Base-by-base conservation (phyloP, 92 coral and sea anemone genomes). In the Porites cylindrica region DNA sequence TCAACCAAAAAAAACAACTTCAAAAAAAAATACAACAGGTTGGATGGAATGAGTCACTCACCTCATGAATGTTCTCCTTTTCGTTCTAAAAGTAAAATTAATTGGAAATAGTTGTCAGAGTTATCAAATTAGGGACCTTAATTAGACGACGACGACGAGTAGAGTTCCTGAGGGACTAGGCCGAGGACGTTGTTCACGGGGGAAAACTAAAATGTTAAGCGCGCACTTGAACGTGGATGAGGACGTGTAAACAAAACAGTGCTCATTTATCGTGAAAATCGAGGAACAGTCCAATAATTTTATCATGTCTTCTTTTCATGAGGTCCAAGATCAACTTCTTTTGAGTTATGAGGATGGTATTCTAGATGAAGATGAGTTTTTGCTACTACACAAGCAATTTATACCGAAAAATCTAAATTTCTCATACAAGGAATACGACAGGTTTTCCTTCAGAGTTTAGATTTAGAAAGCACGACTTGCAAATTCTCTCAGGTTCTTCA, bases 121-220 rank as follows among this genome's bases (percentile, higher is more conserved):
- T 38, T 38, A 6, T 38, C 32, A 19, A 7, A 67, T 11, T 67
- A 67, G 26, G 72, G 72, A 66, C 72, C 72, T 66, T 19, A 66
- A 66, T 24, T 38, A 17, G 32, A 17, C 38, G 47, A 66, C 72
- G 72, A 5, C 29, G 1, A 12, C 11, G 72, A 66, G 6, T 66
- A 18, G 72, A 29, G 26, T 29, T 29, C 3, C 32, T 29, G 32
- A 29, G 32, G 32, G 32, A 29, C 32, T 29, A 29, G 32, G 32
- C 26, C 24, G 72, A 66, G 72, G 72, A 66, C 2, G 72, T 17
- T 4, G 47, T 66, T 66, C 29, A 17, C 72, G 72, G 72, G 24
- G 26, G 38, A 66, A 66, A 66, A 66, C 66, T 4, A 61, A 61
- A 66, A 66, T 66, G 70, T 66, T 66, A 66, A 66, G 70, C 32